Conservation (phyloP, 2,888 invertebrate genomes). For the Aphidius colemani region DNA sequence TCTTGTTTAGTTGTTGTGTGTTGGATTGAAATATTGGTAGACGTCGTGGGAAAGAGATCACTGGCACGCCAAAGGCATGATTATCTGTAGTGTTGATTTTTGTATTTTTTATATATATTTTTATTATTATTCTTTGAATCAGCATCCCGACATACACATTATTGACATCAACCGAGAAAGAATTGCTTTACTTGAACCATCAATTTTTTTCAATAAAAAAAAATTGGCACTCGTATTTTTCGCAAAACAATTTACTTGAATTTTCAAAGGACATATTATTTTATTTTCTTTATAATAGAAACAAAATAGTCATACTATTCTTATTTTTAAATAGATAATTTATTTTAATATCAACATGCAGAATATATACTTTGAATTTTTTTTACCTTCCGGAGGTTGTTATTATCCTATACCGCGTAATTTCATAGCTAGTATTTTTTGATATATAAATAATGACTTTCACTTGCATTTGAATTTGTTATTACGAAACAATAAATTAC, state of each 20-base stretch:
- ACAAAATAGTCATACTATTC: too few relatives aligned
- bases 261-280: too few relatives aligned
- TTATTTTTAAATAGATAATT: too few relatives aligned
- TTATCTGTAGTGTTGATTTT: constrained; percentile 39
- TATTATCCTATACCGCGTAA: neutral
- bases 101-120: constrained; percentile 8
- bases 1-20: constrained; percentile 22
- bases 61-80: constrained; percentile 30
- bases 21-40: constrained; percentile 39
- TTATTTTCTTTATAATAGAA: too few relatives aligned
- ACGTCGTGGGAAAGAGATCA: constrained; percentile 40
- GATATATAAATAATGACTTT: constrained; percentile 14
- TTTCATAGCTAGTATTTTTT: neutral
- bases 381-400: too few relatives aligned
- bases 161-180: neutral
- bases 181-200: neutral
- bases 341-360: too few relatives aligned
- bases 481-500: constrained; percentile 15
- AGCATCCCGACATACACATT: constrained; percentile 1
- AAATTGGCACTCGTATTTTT: too few relatives aligned
- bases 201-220: neutral
- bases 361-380: too few relatives aligned
- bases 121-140: constrained; percentile 3
- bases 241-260: too few relatives aligned
- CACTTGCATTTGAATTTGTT: constrained; percentile 11